A percentile compares a stretch with the other conserved stretches of the same genome.
phyloP scores from a whole-genome alignment of 2,888 invertebrate species.

The Linyphia triangularis region DNA sequence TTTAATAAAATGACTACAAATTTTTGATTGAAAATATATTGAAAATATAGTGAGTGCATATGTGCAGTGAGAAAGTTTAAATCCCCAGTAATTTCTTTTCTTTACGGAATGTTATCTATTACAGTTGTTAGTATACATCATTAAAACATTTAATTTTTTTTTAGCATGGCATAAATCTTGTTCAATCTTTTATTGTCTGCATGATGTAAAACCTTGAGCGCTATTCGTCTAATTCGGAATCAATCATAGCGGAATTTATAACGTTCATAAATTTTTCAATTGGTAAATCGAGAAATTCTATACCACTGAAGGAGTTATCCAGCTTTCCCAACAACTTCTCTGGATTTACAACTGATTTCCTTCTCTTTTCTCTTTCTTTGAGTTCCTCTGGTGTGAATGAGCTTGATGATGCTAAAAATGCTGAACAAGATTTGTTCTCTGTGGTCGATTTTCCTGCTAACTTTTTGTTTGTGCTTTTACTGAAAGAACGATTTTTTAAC shows the following conservation, averaged over 20 bases:
- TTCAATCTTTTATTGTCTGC: too few species aligned
- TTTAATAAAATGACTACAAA: too few species aligned
- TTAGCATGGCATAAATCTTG: too few species aligned
- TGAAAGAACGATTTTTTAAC: background rate
- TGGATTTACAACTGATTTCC: background rate
- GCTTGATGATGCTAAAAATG: background rate
- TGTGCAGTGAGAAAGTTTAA: too few species aligned
- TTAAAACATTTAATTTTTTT: too few species aligned
- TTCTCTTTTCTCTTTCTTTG: background rate
- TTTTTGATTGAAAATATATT: too few species aligned
- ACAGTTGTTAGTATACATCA: too few species aligned
- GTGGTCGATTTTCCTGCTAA: background rate
- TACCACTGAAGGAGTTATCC: background rate
- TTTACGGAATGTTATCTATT: too few species aligned
- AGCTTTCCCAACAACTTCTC: background rate
- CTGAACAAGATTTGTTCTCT: background rate
- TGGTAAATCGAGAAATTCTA: background rate
- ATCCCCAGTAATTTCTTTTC: too few species aligned
- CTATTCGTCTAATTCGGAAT: background rate
- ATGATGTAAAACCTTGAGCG: too few species aligned
- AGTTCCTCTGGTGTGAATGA: background rate
- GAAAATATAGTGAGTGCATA: too few species aligned
- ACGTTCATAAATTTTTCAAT: background rate
- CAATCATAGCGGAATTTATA: background rate
- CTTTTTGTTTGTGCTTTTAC: background rate